Base-by-base conservation (phyloP, 2,888 invertebrate species). In the Gymnoscelis rufifasciata region DNA sequence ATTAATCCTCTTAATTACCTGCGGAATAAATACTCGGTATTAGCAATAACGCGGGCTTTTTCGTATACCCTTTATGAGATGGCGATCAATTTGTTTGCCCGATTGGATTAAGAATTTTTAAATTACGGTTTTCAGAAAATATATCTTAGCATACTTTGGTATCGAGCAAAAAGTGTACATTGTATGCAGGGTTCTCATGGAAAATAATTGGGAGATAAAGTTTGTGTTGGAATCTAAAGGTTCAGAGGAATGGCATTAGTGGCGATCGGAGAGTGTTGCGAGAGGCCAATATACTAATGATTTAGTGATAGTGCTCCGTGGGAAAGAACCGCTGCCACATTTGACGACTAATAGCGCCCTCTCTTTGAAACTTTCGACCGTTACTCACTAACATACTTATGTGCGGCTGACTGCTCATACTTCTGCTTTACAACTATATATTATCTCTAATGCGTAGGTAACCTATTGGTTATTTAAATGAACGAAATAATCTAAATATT, bases 1-100 rank as follows among this genome's bases (percentile, higher is more conserved):
- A 79, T 83, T 78, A 78, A 79, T 79, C 78, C 73, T 75, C 74
- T 78, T 80, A 81, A 80, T 79, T 80, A 74, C 76, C 47, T 43
- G 66, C 67, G 68, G 56, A 51, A 49, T 53, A 67, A 64, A 62
- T 68, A 66, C 54, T 62, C 63, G 60, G 61, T 64, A 66, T 69
- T 66, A 67, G 63, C 66, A 65, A 61, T 66, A 68, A 68, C 53
- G 50, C 43, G 42, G 41, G 41, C 52, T 56, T 56, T 52, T 53
- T 52, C 51, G 54, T 51, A 47, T 15, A 44, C 41, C 42, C 35
- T 52, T 52, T 48, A 53, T 47, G 35, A 36, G 36, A 48, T 37
- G 40, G 27, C 43, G 40, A 39, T 53, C 47, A 48, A 52, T 52
- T 39, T 43, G 40, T 47, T 44, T 52, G 38, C 15, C 7, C 41